A percentile compares a stretch with the other conserved stretches of the same genome.
phyloP scores from a whole-genome alignment of 2,113 vertebrate species.

The Stomatorhinus ivindoensis region DNA sequence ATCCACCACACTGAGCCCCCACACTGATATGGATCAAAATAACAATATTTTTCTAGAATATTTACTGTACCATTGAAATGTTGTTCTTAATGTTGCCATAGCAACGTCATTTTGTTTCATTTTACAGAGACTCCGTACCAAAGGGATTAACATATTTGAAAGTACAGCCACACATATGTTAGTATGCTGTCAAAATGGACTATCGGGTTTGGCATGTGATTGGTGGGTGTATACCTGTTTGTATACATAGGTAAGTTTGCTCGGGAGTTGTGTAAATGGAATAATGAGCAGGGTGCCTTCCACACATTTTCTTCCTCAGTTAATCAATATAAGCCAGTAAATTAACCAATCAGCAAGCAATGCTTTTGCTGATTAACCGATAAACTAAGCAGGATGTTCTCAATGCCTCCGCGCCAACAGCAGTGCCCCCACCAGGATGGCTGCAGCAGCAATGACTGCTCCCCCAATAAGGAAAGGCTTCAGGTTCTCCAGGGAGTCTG shows the following conservation, averaged over 20 bases:
- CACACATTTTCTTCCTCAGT: background rate
- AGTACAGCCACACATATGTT: background rate
- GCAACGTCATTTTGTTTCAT: background rate
- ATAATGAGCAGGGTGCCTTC: background rate
- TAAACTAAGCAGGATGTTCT: slow-evolving; percentile 33
- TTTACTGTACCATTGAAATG: background rate
- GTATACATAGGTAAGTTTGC: background rate
- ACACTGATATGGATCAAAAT: background rate
- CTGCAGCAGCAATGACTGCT: slow-evolving; percentile 58
- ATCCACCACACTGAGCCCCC: background rate
- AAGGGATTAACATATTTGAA: background rate
- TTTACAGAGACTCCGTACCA: background rate
- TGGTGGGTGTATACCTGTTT: background rate
- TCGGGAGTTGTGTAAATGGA: background rate
- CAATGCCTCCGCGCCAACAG: slow-evolving; percentile 64
- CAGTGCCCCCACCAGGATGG: slow-evolving; percentile 59
- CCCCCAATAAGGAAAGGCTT: slow-evolving; percentile 67
- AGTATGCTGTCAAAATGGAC: background rate
- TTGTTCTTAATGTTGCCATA: background rate
- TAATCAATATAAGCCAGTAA: slow-evolving; percentile 33
- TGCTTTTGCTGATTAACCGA: slow-evolving; percentile 32
- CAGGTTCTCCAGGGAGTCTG: slow-evolving; percentile 63
- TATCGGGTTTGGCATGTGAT: background rate
- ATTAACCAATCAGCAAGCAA: slow-evolving; percentile 45
- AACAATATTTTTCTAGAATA: background rate